Conservation (phyloP, 2,888 invertebrate genomes). For the Lepidochrysops patricia region DNA sequence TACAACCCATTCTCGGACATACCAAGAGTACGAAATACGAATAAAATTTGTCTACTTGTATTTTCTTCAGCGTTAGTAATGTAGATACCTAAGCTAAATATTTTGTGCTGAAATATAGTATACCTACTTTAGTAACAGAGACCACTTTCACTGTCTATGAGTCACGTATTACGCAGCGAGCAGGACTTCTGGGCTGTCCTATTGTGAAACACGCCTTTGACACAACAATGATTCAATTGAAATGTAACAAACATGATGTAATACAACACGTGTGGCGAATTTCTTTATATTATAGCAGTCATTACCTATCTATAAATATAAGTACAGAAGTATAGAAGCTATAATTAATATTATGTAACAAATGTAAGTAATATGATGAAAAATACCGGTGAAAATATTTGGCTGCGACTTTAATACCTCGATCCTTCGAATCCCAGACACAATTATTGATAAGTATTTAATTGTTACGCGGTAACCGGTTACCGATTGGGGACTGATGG, state of each 20-base stretch:
- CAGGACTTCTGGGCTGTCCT: slow-evolving; percentile 53
- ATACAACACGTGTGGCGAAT: not conserved
- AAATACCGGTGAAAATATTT: too few species aligned
- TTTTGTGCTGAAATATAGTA: not conserved
- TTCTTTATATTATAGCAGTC: not conserved
- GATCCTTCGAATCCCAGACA: too few species aligned
- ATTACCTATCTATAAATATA: not conserved
- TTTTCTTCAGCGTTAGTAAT: too few species aligned
- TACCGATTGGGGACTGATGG: too few species aligned
- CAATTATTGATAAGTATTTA: too few species aligned
- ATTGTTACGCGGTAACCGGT: too few species aligned
- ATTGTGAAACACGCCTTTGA: slow-evolving; percentile 57
- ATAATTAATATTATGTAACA: not conserved
- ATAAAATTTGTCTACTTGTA: too few species aligned
- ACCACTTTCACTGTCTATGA: slow-evolving; percentile 66
- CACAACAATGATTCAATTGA: slow-evolving; percentile 34
- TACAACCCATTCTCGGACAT: too few species aligned
- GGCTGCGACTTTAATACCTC: too few species aligned
- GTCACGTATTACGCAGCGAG: slow-evolving; percentile 51
- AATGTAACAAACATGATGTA: not conserved
- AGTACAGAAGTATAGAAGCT: not conserved
- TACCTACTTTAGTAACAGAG: slow-evolving; percentile 35
- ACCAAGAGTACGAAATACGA: not conserved
- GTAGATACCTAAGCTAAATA: not conserved
- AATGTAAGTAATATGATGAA: too few species aligned